phyloP scores from a whole-genome alignment of 92 coral and sea anemone genomes.

The Porites evermanni region DNA sequence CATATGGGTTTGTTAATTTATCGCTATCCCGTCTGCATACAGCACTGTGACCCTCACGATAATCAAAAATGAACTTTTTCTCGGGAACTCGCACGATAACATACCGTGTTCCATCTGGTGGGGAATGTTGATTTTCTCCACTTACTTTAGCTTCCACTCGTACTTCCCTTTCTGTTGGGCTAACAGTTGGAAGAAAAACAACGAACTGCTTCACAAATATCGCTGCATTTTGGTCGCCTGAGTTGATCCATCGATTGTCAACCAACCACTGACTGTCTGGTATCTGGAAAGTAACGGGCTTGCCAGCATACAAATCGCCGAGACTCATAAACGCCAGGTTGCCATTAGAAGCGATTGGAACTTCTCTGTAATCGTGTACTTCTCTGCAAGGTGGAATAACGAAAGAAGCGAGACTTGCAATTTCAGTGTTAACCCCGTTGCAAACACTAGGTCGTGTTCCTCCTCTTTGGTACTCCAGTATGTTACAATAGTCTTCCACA shows the following conservation, averaged over 20 bases:
- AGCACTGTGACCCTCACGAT: conserved; percentile 37
- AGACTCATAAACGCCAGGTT: conserved; percentile 35
- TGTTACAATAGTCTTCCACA: conserved; percentile 37
- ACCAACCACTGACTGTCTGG: conserved; percentile 58
- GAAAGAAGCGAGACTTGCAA: conserved; percentile 21
- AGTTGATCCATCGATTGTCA: conserved; percentile 34
- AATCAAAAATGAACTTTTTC: conserved; percentile 26
- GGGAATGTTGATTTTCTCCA: conserved; percentile 41
- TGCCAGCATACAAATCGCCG: conserved; percentile 37
- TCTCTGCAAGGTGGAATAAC: conserved; percentile 31
- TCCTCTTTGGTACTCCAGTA: conserved; percentile 51
- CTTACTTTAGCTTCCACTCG: conserved; percentile 21
- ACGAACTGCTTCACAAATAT: conserved; percentile 50
- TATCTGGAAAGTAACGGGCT: conserved; percentile 35
- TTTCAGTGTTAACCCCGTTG: conserved; percentile 28
- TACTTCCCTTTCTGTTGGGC: conserved; percentile 15
- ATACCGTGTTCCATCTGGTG: conserved; percentile 24
- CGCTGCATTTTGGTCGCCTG: conserved; percentile 17
- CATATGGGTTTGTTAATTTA: conserved; percentile 48
- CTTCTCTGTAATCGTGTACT: conserved; percentile 13
- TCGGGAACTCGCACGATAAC: conserved; percentile 33
- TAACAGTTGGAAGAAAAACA: conserved; percentile 41
- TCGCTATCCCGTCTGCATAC: conserved; percentile 38
- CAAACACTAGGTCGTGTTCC: conserved; percentile 53
- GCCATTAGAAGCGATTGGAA: conserved; percentile 22